phyloP scores from a whole-genome alignment of 2,888 invertebrate species.

The Hemistola chrysoprasaria region DNA sequence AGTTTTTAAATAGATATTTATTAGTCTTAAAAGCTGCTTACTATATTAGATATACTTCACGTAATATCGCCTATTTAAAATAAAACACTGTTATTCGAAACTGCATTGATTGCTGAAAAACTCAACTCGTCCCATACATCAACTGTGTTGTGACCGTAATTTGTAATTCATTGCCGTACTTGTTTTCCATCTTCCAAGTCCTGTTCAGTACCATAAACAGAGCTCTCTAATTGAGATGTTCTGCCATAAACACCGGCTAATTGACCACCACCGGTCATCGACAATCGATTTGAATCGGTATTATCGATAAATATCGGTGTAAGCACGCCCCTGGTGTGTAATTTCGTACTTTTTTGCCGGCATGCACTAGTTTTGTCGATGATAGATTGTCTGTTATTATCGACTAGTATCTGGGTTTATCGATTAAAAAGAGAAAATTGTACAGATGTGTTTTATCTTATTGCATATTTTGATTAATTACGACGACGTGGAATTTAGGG shows the following conservation, averaged over 20 bases:
- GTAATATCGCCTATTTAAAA: too few species aligned
- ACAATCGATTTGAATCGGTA: slow-evolving; percentile 23
- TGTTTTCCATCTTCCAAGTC: slow-evolving; percentile 10
- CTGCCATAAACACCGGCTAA: slow-evolving; percentile 52
- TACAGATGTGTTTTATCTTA: background rate
- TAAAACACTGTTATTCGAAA: slow-evolving; percentile 6
- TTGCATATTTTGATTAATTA: background rate
- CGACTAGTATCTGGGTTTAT: slow-evolving; percentile 21
- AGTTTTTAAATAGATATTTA: too few species aligned
- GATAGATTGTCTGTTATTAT: slow-evolving; percentile 38
- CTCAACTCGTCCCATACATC: slow-evolving; percentile 33
- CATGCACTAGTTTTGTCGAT: slow-evolving; percentile 46
- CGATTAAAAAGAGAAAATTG: slow-evolving; percentile 15
- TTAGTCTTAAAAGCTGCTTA: too few species aligned
- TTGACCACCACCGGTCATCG: slow-evolving; percentile 39
- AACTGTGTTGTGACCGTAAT: slow-evolving; percentile 33
- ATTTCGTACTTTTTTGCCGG: slow-evolving; percentile 48
- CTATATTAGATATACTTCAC: too few species aligned
- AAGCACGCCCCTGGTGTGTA: slow-evolving; percentile 44
- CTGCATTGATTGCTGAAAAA: slow-evolving; percentile 8
- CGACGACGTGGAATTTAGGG: too few species aligned
- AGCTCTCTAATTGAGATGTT: slow-evolving; percentile 56
- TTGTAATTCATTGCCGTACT: slow-evolving; percentile 31
- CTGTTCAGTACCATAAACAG: slow-evolving; percentile 23
- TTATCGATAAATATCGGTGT: slow-evolving; percentile 26